Evolutionary conservation across 2,888 invertebrate genomes (phyloP).

Genomic region (Coelinius sp.): DNA sequence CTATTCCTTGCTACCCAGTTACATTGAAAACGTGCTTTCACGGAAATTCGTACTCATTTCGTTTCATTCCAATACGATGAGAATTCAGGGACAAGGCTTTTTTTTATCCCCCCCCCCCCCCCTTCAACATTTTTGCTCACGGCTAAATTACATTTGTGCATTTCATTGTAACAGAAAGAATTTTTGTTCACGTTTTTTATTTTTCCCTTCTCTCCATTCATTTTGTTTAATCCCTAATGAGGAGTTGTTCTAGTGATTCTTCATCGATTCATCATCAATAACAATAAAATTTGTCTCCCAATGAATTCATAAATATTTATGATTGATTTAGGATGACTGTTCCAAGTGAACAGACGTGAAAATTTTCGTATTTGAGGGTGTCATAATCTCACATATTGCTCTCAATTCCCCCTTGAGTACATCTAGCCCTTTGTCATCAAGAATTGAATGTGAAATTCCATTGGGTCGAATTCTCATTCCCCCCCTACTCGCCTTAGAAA

Average conservation of each 20-base stretch:
- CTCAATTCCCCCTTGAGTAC: neutral
- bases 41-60: conserved; percentile 41
- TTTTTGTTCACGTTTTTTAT: neutral
- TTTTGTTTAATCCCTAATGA: conserved; percentile 6
- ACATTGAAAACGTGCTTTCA: conserved; percentile 41
- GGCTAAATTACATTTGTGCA: conserved; percentile 32
- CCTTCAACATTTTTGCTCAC: conserved; percentile 14
- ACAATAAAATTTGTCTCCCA: neutral
- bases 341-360: conserved; percentile 10
- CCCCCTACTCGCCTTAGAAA: neutral
- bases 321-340: neutral
- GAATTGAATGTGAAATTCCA: conserved; percentile 28
- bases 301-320: conserved; percentile 20
- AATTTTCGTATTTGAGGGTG: conserved; percentile 10
- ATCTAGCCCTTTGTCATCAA: conserved; percentile 8
- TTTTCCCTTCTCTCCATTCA: conserved; percentile 1
- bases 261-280: neutral
- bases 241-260: neutral
- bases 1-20: conserved; percentile 13
- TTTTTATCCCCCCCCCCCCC: neutral
- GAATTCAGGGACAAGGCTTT: conserved; percentile 29
- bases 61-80: conserved; percentile 35
- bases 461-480: conserved; percentile 2
- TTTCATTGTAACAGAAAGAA: conserved; percentile 17
- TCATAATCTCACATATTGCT: neutral